These are phyloP conservation scores for Sitophilus oryzae DNA, from an alignment of 1,140 invertebrate genomes.

Conservation along the genomic window DNA sequence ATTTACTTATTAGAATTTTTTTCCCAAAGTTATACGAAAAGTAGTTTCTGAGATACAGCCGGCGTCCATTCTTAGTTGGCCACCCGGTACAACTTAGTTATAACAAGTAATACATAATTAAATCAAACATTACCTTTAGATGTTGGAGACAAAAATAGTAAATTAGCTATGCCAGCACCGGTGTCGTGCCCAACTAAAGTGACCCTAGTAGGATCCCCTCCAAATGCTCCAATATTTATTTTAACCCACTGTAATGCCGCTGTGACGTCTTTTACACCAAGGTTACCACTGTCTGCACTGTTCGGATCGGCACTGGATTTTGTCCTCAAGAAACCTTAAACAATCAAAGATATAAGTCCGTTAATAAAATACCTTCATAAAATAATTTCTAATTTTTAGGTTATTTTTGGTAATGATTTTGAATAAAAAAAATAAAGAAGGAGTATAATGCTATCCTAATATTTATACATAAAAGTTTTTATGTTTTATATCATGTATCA, in stretches of 20 bases:
- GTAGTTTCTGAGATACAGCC: too few relatives aligned
- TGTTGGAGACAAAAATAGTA: constrained; percentile 70
- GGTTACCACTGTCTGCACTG: constrained; percentile 54
- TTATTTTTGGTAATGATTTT: not conserved
- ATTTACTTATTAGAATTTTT: too few relatives aligned
- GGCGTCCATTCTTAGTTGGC: too few relatives aligned
- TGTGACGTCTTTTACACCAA: constrained; percentile 68
- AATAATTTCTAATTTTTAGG: too few relatives aligned
- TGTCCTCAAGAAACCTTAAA: constrained; percentile 65
- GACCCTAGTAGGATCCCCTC: constrained; percentile 71
- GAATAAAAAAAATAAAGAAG: not conserved
- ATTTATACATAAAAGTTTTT: too few relatives aligned
- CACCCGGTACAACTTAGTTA: too few relatives aligned
- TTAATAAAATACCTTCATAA: too few relatives aligned
- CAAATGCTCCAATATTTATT: constrained; percentile 72
- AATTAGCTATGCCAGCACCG: constrained; percentile 77
- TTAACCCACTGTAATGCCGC: constrained; percentile 71
- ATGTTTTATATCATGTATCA: too few relatives aligned
- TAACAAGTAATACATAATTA: too few relatives aligned
- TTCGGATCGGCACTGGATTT: constrained; percentile 46
- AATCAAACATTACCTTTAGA: constrained; percentile 63
- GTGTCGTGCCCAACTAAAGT: constrained; percentile 83
- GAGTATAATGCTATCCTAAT: too few relatives aligned
- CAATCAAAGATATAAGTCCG: constrained; percentile 17
- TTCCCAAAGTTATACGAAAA: too few relatives aligned